Conservation (phyloP, 2,797 vertebrate genomes). For the Buphagus erythrorhynchus region DNA sequence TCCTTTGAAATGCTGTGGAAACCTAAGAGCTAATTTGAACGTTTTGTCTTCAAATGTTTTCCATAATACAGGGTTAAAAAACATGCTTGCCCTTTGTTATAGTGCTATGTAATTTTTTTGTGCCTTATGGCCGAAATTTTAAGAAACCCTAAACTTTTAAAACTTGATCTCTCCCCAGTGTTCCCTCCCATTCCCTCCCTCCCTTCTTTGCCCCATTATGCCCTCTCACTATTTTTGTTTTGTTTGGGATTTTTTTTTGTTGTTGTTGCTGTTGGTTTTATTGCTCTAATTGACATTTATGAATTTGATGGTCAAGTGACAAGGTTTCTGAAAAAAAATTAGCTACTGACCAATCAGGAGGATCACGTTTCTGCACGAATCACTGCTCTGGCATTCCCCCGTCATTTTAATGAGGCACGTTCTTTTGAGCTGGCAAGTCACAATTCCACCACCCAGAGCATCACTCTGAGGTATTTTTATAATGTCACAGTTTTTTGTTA, state of each 20-base stretch:
- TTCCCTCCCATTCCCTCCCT: background rate
- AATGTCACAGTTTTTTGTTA: slow-evolving; percentile 73
- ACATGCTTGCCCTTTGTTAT: background rate
- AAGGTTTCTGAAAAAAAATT: slow-evolving; percentile 42
- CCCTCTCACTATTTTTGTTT: background rate
- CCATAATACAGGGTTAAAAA: background rate
- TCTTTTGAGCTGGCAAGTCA: slow-evolving; percentile 64
- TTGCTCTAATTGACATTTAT: slow-evolving; percentile 12
- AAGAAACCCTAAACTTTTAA: background rate
- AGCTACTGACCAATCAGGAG: slow-evolving; percentile 39
- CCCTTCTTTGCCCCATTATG: background rate
- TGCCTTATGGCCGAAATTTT: background rate
- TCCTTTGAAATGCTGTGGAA: background rate
- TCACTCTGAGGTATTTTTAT: slow-evolving; percentile 73
- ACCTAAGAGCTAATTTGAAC: background rate
- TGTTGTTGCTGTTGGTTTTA: no score
- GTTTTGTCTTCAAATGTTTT: background rate
- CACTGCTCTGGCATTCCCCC: background rate
- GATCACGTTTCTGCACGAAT: slow-evolving; percentile 55
- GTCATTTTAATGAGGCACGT: slow-evolving; percentile 67
- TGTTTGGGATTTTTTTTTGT: no score
- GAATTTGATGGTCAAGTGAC: slow-evolving; percentile 58
- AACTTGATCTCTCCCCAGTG: accelerated
- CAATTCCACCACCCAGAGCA: slow-evolving; percentile 55
- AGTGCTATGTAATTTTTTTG: background rate